Evolutionary conservation across 2,113 vertebrate genomes (phyloP), one percentile per base, ranked within the genome.

Genomic region (Pantherophis guttatus): DNA sequence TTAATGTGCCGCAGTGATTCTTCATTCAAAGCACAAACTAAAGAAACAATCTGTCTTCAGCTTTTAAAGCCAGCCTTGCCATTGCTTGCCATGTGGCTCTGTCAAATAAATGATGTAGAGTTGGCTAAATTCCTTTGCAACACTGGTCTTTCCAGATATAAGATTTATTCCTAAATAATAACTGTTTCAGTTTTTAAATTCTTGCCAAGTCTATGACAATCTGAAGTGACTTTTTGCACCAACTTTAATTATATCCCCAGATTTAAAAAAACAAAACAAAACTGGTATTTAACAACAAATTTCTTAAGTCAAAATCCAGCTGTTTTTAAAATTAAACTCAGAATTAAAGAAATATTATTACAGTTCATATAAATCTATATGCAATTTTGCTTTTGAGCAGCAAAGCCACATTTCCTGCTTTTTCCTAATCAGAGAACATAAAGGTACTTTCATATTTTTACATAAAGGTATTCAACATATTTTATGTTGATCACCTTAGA

Each of bases 41-140:
- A 89, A 81, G 87, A 75, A 89, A 89, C 92, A 92, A 92, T 92
- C 92, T 92, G 87, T 92, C 65, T 89, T 92, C 53, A 81, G 65
- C 92, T 92, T 88, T 92, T 92, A 85, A 48, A 81, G 65, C 92
- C 62, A 89, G 55, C 54, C 75, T 81, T 92, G 87, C 87, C 87
- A 92, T 44, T 57, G 39, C 87, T 89, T 81, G 92, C 87, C 87
- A 89, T 81, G 92, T 89, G 92, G 52, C 54, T 89, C 87, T 92
- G 92, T 92, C 87, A 92, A 89, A 89, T 81, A 81, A 57, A 89
- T 92, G 87, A 88, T 92, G 87, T 81, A 92, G 92, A 89, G 88
- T 92, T 92, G 87, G 87, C 92, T 93, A 85, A 89, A 81, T 81
- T 88, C 86, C 53, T 89, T 85, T 53, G 65, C 87, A 90, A 48